Evolutionary conservation across 2,113 vertebrate genomes (phyloP).

Genomic region (Talpa occidentalis): DNA sequence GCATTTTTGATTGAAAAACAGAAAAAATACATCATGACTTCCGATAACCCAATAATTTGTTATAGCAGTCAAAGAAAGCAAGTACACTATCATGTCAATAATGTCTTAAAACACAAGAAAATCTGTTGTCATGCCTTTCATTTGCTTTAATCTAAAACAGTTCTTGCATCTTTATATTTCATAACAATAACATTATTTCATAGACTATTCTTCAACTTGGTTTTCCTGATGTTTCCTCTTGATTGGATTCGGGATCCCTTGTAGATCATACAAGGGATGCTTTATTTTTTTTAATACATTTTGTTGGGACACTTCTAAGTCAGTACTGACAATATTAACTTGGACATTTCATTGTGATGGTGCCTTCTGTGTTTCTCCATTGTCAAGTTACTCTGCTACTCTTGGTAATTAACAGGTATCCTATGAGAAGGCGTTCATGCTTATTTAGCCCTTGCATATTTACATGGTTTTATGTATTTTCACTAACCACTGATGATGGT

Average conservation of each 20-base stretch:
- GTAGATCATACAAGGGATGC: background rate
- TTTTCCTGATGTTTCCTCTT: background rate
- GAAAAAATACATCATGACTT: too few relatives aligned
- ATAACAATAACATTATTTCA: background rate
- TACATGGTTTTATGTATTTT: background rate
- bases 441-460: background rate
- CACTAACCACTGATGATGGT: background rate
- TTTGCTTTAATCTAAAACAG: background rate
- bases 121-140: background rate
- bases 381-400: background rate
- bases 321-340: background rate
- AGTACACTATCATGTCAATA: background rate
- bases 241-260: background rate
- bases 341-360: background rate
- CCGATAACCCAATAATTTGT: background rate
- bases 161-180: background rate
- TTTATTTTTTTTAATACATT: background rate
- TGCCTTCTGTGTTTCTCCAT: background rate
- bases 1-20: too few relatives aligned
- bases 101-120: background rate
- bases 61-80: background rate
- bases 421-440: background rate
- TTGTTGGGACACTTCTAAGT: background rate
- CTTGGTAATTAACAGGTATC: background rate
- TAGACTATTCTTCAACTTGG: background rate